phyloP scores from a whole-genome alignment of 1,140 invertebrate genomes.

The Pygmarrhopalites habei region DNA sequence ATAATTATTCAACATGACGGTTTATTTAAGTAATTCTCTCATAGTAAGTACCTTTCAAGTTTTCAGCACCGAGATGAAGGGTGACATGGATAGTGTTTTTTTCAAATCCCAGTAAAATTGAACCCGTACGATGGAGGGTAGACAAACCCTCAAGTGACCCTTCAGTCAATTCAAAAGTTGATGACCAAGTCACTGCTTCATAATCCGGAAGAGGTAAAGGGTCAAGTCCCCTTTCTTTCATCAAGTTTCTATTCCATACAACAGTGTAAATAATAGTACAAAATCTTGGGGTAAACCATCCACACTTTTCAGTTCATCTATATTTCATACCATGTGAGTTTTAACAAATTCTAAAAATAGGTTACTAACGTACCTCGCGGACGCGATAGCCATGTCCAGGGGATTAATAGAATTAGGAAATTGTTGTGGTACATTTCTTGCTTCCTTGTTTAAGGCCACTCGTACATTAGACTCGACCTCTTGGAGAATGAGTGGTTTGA shows the following conservation, averaged over 20 bases:
- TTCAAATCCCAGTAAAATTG: conserved; percentile 62
- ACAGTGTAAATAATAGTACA: too few relatives aligned
- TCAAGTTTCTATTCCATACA: conserved; percentile 50
- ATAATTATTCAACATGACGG: too few relatives aligned
- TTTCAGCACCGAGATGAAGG: conserved; percentile 68
- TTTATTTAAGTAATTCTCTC: too few relatives aligned
- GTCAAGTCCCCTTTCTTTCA: conserved; percentile 62
- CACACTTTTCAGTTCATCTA: too few relatives aligned
- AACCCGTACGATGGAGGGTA: conserved; percentile 70
- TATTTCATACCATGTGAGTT: too few relatives aligned
- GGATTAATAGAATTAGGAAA: conserved; percentile 80
- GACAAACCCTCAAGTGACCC: conserved; percentile 70
- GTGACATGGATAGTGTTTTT: conserved; percentile 55
- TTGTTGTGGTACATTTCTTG: conserved; percentile 54
- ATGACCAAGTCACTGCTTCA: conserved; percentile 44
- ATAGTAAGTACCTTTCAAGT: conserved; percentile 60
- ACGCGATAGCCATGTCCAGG: conserved; percentile 68
- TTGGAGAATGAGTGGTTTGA: conserved; percentile 71
- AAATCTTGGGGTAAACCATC: neutral
- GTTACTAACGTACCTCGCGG: conserved; percentile 62
- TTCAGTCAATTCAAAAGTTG: conserved; percentile 47
- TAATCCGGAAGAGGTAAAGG: conserved; percentile 52
- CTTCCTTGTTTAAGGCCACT: conserved; percentile 33
- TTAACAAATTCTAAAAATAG: too few relatives aligned
- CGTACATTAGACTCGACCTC: conserved; percentile 61